Percentiles rank a stretch among this genome's conserved stretches.
Evolutionary conservation across 1,140 invertebrate species (phyloP).

Genomic region (Heliconius melpomene): DNA sequence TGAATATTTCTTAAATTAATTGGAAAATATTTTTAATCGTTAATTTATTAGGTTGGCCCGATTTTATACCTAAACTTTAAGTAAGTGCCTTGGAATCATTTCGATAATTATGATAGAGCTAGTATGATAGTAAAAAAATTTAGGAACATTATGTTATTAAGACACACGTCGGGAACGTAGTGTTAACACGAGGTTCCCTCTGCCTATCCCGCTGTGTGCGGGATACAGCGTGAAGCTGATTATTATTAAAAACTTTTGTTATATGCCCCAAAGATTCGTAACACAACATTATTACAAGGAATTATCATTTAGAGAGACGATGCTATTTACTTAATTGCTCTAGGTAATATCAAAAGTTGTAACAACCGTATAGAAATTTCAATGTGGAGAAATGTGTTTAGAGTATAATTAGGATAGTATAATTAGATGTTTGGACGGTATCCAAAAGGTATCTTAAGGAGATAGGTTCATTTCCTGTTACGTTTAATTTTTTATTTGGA

Average conservation of each 20-base stretch:
- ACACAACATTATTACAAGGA: neutral
- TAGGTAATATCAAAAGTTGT: slow-evolving; percentile 9
- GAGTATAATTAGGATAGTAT: neutral
- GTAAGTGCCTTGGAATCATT: no score
- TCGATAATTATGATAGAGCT: no score
- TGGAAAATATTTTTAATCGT: neutral
- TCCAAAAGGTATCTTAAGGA: neutral
- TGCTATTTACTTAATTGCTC: neutral
- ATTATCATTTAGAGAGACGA: neutral
- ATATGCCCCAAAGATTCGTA: neutral
- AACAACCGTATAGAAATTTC: neutral
- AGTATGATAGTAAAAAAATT: no score
- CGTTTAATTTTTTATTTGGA: no score
- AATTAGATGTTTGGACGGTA: neutral
- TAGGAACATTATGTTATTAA: no score
- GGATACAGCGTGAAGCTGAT: no score
- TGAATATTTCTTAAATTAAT: neutral
- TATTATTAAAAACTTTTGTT: neutral
- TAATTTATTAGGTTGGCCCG: no score
- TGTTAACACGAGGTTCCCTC: no score
- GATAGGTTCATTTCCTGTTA: no score
- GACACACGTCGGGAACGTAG: no score
- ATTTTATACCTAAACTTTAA: no score
- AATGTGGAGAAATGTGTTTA: neutral
- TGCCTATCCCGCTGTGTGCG: no score